Conservation (phyloP, 2,113 vertebrate genomes). For the Propithecus coquereli region DNA sequence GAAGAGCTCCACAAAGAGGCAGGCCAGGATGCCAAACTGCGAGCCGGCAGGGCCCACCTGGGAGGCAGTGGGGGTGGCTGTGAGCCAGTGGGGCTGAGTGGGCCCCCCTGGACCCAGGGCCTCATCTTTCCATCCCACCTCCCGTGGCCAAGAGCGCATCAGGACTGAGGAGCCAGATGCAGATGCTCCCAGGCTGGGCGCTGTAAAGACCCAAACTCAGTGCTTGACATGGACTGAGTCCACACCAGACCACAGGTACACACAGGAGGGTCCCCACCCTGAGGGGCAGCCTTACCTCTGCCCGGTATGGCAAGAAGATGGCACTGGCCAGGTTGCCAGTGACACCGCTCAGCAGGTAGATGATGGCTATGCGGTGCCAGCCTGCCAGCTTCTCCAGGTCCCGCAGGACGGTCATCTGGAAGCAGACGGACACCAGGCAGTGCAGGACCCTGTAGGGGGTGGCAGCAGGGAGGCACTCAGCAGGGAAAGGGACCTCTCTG, state of each 20-base stretch:
- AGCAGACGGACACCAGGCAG: conserved; percentile 96
- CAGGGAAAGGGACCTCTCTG: not conserved
- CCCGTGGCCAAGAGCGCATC: rapidly evolving
- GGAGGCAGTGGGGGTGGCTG: not conserved
- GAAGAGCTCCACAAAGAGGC: conserved; percentile 98
- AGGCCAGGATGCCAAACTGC: conserved; percentile 98
- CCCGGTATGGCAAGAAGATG: conserved; percentile 97
- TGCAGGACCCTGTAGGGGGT: conserved; percentile 92
- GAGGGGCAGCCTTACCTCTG: conserved; percentile 86
- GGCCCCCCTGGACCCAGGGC: not conserved
- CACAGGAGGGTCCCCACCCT: not conserved
- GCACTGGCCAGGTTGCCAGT: conserved; percentile 97
- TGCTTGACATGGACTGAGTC: rapidly evolving
- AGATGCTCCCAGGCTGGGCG: not conserved
- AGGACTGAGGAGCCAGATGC: not conserved
- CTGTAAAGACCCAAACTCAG: not conserved
- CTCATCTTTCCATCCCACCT: not conserved
- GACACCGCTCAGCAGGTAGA: conserved; percentile 97
- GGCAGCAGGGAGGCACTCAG: conserved; percentile 39
- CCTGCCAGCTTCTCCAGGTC: conserved; percentile 98
- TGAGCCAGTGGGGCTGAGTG: not conserved
- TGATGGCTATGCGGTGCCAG: conserved; percentile 98
- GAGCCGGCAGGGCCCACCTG: conserved; percentile 98
- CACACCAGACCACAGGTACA: not conserved
- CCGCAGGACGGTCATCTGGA: conserved; percentile 98